Evolutionary conservation across 2,797 vertebrate species (phyloP).

Genomic region (Phoeniculus purpureus): DNA sequence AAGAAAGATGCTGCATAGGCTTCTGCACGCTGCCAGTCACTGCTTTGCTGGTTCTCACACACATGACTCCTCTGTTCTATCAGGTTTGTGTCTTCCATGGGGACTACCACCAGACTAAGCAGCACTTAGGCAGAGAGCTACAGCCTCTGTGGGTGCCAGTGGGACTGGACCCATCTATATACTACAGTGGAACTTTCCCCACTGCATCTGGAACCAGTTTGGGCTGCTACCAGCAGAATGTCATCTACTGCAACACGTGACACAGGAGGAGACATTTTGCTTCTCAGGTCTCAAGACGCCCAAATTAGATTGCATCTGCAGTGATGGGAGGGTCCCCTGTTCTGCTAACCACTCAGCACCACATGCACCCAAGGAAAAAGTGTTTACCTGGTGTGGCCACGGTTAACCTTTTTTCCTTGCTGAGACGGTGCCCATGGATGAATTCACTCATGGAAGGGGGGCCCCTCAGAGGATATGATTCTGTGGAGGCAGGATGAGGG

Average conservation of each 20-base stretch:
- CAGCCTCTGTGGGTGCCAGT: not conserved
- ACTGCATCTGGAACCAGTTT: slow-evolving; percentile 53
- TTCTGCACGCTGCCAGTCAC: not conserved
- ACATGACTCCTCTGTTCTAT: not conserved
- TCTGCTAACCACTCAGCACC: slow-evolving; percentile 73
- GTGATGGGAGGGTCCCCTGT: slow-evolving; percentile 22
- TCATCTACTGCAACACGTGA: not conserved
- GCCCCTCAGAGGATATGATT: slow-evolving; percentile 82
- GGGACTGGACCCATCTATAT: not conserved
- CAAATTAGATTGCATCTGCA: slow-evolving; percentile 63
- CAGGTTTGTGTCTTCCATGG: not conserved
- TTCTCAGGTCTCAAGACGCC: slow-evolving; percentile 26
- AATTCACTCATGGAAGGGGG: slow-evolving; percentile 83
- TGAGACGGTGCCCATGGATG: slow-evolving; percentile 83
- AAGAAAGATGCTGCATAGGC: fast-evolving
- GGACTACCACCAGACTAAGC: not conserved
- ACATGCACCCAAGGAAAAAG: slow-evolving; percentile 85
- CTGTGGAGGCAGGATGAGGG: slow-evolving; percentile 82
- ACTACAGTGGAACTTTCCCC: not conserved
- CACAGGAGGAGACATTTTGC: slow-evolving; percentile 39
- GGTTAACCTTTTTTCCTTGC: slow-evolving; percentile 86
- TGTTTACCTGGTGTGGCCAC: slow-evolving; percentile 85
- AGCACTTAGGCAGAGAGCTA: not conserved
- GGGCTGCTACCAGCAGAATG: not conserved
- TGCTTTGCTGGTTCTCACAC: not conserved